Evolutionary conservation across 2,797 vertebrate species (phyloP).

Genomic region (Crypturellus tataupa): DNA sequence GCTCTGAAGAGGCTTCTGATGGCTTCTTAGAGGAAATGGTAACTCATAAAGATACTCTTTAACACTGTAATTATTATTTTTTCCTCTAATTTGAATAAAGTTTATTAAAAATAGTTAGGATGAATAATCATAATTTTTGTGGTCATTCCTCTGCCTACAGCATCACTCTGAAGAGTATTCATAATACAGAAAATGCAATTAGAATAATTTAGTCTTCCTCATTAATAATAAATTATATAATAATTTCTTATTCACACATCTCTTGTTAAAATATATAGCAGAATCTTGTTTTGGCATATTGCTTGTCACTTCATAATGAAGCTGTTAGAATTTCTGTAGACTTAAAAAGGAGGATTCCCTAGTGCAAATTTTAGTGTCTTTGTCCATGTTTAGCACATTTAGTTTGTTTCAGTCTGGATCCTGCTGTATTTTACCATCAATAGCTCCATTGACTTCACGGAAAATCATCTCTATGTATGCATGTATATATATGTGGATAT

Average conservation of each 20-base stretch:
- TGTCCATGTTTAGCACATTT: background rate
- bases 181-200: slow-evolving; percentile 60
- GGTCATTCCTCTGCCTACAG: slow-evolving; percentile 52
- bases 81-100: slow-evolving; percentile 55
- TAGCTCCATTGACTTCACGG: background rate
- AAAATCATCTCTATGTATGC: background rate
- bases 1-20: background rate
- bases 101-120: slow-evolving; percentile 69
- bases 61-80: slow-evolving; percentile 10
- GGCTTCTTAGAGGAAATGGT: background rate
- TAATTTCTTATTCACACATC: slow-evolving; percentile 38
- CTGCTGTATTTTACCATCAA: background rate
- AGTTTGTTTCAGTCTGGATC: background rate
- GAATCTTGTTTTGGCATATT: slow-evolving; percentile 40
- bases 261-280: slow-evolving; percentile 27
- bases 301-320: background rate
- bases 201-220: slow-evolving; percentile 64
- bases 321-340: background rate
- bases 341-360: background rate
- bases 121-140: slow-evolving; percentile 41
- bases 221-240: slow-evolving; percentile 44
- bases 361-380: background rate
- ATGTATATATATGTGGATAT: background rate
- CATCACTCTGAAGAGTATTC: slow-evolving; percentile 46
- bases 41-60: background rate